Base-by-base conservation (phyloP, 2,113 vertebrate species). In the Eretmodus cyanostictus region DNA sequence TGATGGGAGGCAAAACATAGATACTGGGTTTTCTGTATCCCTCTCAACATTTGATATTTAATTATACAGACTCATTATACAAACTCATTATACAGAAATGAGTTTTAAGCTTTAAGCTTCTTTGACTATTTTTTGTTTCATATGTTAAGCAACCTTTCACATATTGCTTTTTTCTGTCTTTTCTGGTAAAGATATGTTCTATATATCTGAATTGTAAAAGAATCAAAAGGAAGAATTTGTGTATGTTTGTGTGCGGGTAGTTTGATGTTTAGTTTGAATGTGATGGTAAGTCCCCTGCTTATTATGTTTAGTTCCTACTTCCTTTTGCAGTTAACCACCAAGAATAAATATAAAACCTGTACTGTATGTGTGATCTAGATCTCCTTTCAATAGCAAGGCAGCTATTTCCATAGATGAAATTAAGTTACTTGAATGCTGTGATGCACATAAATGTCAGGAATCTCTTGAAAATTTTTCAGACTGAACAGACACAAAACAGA, bases 381-480 rank as follows among this genome's bases (percentile, higher is more conserved):
- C 61, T 66, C 11, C 34, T 13, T 66, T 38, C 61, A 0, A n/a
- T 1, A 66, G 4, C 17, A 38, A 66, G 19, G 19, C 34, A 22
- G 10, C 9, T 38, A 36, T 36, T 36, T 63, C 4, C 34, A 38
- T 38, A 66, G 2, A 38, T 38, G 19, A 38, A 38, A 66, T 66
- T 36, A 36, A 66, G 17, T 12, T n/a, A 38, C 4, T 2, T 66
- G 34, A 36, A 66, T 66, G 5, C 16, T 63, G 17, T 63, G 59
- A 19, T 63, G 61, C 6, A n/a, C 10, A 7, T n/a, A 8, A 38
- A 66, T 38, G 61, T 13, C 34, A 34, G 8, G 59, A 34, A 63
- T 63, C 29, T 63, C 59, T 63, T 19, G 9, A 16, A 19, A 1
- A 34, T 10, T 0, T 63, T 34, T 63, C 2, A 0, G 11, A 0